A percentile compares a stretch with the other conserved stretches of the same genome.
Evolutionary conservation across 2,113 vertebrate species (phyloP).

Genomic region (Oreotrochilus melanogaster): DNA sequence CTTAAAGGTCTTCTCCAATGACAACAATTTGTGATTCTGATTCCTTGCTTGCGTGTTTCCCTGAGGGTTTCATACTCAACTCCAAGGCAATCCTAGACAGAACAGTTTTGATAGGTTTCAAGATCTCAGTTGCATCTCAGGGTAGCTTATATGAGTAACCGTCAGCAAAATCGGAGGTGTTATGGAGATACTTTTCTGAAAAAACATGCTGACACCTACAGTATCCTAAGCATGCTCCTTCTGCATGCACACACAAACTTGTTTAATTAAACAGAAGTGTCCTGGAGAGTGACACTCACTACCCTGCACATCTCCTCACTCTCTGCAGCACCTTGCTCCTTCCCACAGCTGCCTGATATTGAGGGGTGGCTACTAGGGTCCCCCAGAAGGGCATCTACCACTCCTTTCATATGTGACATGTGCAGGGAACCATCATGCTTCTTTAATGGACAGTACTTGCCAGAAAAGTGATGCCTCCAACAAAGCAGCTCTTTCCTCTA

Average conservation of each 20-base stretch:
- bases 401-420: accelerated
- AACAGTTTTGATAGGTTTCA: not conserved
- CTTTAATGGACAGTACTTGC: not conserved
- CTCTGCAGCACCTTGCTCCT: accelerated
- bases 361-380: accelerated
- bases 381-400: not conserved
- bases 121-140: not conserved
- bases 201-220: not conserved
- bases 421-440: not conserved
- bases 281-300: accelerated
- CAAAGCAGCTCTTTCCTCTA: not conserved
- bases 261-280: not conserved
- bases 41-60: not conserved
- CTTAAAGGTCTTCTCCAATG: no score
- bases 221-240: not conserved
- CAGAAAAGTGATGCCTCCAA: not conserved
- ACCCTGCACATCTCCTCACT: accelerated
- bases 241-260: not conserved
- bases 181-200: not conserved
- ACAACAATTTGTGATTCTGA: no score
- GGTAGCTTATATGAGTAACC: not conserved
- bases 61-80: not conserved
- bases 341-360: accelerated
- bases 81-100: not conserved
- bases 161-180: not conserved